Evolutionary conservation across 2,888 invertebrate genomes (phyloP), one percentile per base, ranked within the genome.

Genomic region (Scaptomyza tumidula): DNA sequence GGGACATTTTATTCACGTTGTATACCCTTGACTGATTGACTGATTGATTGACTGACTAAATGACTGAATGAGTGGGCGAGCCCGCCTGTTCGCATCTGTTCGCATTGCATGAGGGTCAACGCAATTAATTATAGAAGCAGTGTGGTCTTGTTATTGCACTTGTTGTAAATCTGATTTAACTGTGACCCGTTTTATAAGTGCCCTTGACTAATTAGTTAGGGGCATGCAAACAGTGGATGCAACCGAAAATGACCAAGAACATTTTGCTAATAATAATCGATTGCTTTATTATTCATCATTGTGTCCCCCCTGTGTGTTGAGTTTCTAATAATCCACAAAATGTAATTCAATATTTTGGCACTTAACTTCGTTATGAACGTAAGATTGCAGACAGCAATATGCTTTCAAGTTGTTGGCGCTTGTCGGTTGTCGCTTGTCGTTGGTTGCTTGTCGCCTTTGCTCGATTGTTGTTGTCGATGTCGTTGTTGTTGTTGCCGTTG

Each of bases 81-180:
- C 49, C 49, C 54, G 44, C 44, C 50, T 62, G 46, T 24, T 39
- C 14, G n/a, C n/a, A 46, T 44, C 24, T 55, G 54, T 53, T 54
- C 61, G 44, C 9, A 10, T 33, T 27, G 54, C 60, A 62, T 63
- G 64, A 49, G 78, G 78, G 66, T 67, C 59, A 58, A 46, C 63
- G 65, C 63, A 78, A 82, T 84, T 84, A 82, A 84, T 84, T 85
- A 82, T 76, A 78, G 80, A 78, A 80, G 72, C 80, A 63, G 66
- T 73, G 74, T 55, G 43, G 37, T 64, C 72, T 60, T 76, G 66
- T 67, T 66, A 79, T 71, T 80, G 78, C 71, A 71, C 77, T 78
- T 75, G 64, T 62, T 54, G 60, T 59, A 63, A 62, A 6, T 33
- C 33, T 62, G 67, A 61, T 76, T 76, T 72, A 76, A 67, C 75